Evolutionary conservation across 2,797 vertebrate genomes (phyloP).

Genomic region (Labeo calbasu): DNA sequence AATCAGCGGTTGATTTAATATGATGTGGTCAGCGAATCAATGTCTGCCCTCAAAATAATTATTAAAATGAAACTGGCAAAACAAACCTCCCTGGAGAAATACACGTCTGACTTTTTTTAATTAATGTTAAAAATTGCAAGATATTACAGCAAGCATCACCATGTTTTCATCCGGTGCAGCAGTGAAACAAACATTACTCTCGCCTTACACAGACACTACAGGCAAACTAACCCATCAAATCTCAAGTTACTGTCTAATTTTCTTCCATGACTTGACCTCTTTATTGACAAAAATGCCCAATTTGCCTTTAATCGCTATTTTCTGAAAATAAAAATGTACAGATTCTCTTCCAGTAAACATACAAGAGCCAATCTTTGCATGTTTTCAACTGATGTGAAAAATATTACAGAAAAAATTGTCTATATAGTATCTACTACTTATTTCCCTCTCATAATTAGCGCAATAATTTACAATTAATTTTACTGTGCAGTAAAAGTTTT

Average conservation of each 20-base stretch:
- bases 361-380: not conserved
- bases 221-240: not conserved
- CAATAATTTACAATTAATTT: not conserved
- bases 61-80: conserved; percentile 39
- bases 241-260: not conserved
- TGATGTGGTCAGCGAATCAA: conserved; percentile 43
- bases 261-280: too few species aligned
- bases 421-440: not conserved
- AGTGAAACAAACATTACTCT: not conserved
- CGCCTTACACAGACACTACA: not conserved
- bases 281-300: not conserved
- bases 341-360: not conserved
- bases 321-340: not conserved
- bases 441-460: not conserved
- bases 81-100: conserved; percentile 32
- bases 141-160: not conserved
- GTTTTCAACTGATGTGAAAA: not conserved
- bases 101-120: not conserved
- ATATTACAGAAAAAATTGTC: not conserved
- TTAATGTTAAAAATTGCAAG: not conserved
- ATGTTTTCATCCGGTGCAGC: not conserved
- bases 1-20: conserved; percentile 37
- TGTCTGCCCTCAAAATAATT: conserved; percentile 30
- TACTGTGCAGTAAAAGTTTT: not conserved
- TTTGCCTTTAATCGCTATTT: not conserved